These are phyloP conservation scores for Rhombomys opimus DNA, from an alignment of 2,113 vertebrate genomes.

Conservation along the genomic window DNA sequence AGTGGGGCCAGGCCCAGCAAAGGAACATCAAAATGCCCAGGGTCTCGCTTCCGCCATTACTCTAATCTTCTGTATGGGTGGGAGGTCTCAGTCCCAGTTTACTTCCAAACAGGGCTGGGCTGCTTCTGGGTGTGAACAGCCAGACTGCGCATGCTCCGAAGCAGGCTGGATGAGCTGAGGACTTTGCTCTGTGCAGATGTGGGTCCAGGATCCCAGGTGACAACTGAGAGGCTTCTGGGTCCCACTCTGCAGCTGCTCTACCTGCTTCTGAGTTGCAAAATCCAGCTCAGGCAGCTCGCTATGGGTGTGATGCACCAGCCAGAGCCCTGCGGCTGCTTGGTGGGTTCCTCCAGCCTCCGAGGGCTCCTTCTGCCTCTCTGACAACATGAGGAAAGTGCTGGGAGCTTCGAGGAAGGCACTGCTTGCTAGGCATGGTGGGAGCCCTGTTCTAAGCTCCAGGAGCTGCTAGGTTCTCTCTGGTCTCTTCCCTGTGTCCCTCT, in stretches of 20 bases:
- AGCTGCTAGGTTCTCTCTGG: background rate
- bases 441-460: background rate
- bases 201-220: rapidly evolving
- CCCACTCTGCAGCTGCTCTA: rapidly evolving
- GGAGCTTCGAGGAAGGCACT: background rate
- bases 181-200: rapidly evolving
- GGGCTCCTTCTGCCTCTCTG: background rate
- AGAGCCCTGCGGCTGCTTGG: rapidly evolving
- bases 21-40: background rate
- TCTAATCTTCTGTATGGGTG: background rate
- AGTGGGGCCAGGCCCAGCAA: rapidly evolving
- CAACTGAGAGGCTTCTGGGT: rapidly evolving
- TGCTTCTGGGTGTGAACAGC: rapidly evolving
- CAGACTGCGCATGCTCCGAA: rapidly evolving
- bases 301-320: rapidly evolving
- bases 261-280: rapidly evolving
- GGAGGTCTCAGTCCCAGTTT: rapidly evolving
- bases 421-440: rapidly evolving
- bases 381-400: no score
- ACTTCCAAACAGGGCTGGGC: no score
- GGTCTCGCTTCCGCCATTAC: background rate
- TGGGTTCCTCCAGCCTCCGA: background rate
- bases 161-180: rapidly evolving
- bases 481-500: rapidly evolving
- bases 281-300: background rate